Base-by-base conservation (phyloP, 2,888 invertebrate species). In the Spodoptera exigua region DNA sequence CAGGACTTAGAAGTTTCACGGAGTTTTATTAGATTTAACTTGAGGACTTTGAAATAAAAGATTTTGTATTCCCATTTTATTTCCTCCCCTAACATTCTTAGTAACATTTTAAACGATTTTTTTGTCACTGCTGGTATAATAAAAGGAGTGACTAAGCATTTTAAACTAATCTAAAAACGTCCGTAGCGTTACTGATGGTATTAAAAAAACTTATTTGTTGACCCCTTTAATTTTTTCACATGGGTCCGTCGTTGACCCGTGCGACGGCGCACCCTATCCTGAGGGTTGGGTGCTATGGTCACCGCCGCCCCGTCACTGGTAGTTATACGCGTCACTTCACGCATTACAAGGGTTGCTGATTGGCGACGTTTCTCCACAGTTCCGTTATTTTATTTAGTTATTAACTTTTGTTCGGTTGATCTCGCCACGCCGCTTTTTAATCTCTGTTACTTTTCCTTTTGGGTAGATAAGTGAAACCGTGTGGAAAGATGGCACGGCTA, bases 261-360 rank as follows among this genome's bases (percentile, higher is more conserved):
- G 48, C 60, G 67, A 73, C 78, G 75, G 82, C 81, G 74, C 58
- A 54, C 27, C 27, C 35, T 53, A 53, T 57, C 57, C 60, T 55
- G 53, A 54, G 74, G 71, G 73, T 49, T 59, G 64, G 46, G 51
- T 46, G 52, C 41, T 66, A 56, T 68, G 63, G 65, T 69, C 76
- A 73, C 67, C 70, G 76, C 63, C 76, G 73, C 61, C 70, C 77
- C 64, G 74, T 73, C 76, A 73, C 63, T 61, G 60, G 61, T 69
- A 72, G 74, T 72, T 78, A 74, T 72, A 66, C 81, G 82, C 83
- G 74, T 79, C 84, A 78, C 71, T 79, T 69, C 75, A 73, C 80
- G 52, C 76, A 78, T 78, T 82, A 81, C 71, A 72, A 78, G 81
- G 80, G 77, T 62, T 68, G 61, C 67, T 76, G 80, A 78, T 79